Percentiles rank a stretch among this genome's conserved stretches.
Evolutionary conservation across 2,113 vertebrate species (phyloP).

Genomic region (Leuciscus idus): DNA sequence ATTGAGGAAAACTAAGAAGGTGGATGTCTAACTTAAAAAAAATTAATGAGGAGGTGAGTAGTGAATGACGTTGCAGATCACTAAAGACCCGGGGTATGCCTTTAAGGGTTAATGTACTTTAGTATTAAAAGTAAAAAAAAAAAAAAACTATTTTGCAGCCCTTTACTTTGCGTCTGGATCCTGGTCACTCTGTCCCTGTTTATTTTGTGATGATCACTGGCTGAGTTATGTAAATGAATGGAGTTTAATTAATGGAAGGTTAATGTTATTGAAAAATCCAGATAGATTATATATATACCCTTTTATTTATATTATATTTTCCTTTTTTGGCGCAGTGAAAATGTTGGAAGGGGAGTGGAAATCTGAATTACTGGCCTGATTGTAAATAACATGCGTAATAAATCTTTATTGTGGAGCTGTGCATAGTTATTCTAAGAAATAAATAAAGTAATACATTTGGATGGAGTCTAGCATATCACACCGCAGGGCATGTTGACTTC

Average conservation of each 20-base stretch:
- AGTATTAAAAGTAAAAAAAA: background rate
- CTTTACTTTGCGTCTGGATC: background rate
- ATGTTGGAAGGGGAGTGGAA: background rate
- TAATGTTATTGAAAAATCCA: too few species aligned
- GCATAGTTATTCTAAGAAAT: background rate
- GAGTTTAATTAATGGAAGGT: too few species aligned
- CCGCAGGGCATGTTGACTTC: background rate
- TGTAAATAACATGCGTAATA: background rate
- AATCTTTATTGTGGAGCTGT: background rate
- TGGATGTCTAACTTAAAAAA: too few species aligned
- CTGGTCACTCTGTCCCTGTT: background rate
- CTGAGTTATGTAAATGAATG: too few species aligned
- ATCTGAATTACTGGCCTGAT: background rate
- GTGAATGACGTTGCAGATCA: too few species aligned
- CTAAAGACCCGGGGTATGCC: too few species aligned
- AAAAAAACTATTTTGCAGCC: too few species aligned
- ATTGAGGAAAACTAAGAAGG: too few species aligned
- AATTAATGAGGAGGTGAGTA: too few species aligned
- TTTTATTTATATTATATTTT: too few species aligned
- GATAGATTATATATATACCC: too few species aligned
- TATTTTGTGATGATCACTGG: background rate
- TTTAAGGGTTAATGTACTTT: background rate
- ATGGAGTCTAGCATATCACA: background rate
- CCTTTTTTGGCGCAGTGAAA: background rate
- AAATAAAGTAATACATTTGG: background rate